A percentile compares a stretch with the other conserved stretches of the same genome.
Conservation (phyloP, 1,140 invertebrate genomes). For the Psix sp. region DNA sequence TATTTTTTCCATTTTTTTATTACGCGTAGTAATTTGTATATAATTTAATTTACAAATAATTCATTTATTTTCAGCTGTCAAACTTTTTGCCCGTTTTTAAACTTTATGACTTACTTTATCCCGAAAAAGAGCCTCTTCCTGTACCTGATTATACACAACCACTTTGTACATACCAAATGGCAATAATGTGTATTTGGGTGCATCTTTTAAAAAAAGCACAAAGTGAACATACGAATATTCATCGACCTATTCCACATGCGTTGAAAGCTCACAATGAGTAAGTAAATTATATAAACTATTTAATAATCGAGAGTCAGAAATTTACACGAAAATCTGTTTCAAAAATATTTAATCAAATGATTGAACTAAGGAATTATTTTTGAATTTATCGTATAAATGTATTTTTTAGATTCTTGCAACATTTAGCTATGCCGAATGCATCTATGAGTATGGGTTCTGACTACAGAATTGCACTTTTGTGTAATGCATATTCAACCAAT, state of each 20-base stretch:
- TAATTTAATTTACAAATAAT: slow-evolving; percentile 1
- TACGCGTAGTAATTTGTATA: too few species aligned
- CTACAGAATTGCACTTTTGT: slow-evolving; percentile 92
- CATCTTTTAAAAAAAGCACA: slow-evolving; percentile 96
- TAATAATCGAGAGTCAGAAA: too few species aligned
- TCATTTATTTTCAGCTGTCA: slow-evolving; percentile 79
- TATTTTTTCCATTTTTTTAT: too few species aligned
- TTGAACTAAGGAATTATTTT: neutral
- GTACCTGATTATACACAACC: slow-evolving; percentile 93
- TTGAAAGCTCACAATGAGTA: slow-evolving; percentile 91
- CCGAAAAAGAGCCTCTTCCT: slow-evolving; percentile 91
- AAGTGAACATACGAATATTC: slow-evolving; percentile 86
- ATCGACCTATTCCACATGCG: slow-evolving; percentile 87
- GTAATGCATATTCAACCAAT: slow-evolving; percentile 96
- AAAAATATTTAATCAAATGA: too few species aligned
- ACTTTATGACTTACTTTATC: slow-evolving; percentile 94
- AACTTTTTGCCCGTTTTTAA: slow-evolving; percentile 95
- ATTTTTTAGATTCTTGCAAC: slow-evolving; percentile 84
- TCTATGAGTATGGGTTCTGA: slow-evolving; percentile 86
- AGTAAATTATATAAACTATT: slow-evolving; percentile 64
- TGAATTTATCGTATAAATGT: too few species aligned
- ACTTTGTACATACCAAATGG: slow-evolving; percentile 93
- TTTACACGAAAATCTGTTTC: too few species aligned
- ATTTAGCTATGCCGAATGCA: slow-evolving; percentile 85
- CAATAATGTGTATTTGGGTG: slow-evolving; percentile 97